Percentiles rank a stretch among this genome's conserved stretches.
These are phyloP conservation scores for Microctenopoma steveboyesi DNA, from an alignment of 2,797 vertebrate species.

Conservation along the genomic window DNA sequence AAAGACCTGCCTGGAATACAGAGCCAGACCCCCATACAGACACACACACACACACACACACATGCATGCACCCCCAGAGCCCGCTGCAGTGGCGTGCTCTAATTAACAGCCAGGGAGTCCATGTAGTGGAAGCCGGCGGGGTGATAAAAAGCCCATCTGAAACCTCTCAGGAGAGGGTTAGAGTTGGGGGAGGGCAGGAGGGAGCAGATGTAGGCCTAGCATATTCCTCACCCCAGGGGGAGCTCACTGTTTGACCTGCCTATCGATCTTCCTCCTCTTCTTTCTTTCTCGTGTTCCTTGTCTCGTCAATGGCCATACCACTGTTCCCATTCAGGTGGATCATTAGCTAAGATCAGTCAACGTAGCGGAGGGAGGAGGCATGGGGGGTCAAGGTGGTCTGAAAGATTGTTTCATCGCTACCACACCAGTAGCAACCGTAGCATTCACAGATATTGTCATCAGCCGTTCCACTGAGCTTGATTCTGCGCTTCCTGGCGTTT, in stretches of 20 bases:
- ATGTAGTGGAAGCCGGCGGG: slow-evolving; percentile 64
- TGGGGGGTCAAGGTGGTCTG: slow-evolving; percentile 9
- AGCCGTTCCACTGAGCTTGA: slow-evolving; percentile 22
- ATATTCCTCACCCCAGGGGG: slow-evolving; percentile 65
- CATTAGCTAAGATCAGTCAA: slow-evolving; percentile 72
- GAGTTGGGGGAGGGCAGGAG: slow-evolving; percentile 48
- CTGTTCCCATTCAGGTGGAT: slow-evolving; percentile 60
- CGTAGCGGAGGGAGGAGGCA: background rate
- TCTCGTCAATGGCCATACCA: slow-evolving; percentile 48
- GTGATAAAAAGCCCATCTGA: slow-evolving; percentile 81
- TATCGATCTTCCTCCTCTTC: slow-evolving; percentile 58
- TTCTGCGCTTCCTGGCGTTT: slow-evolving; percentile 19
- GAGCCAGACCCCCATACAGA: slow-evolving; percentile 32
- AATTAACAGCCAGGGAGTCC: slow-evolving; percentile 77
- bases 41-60: slow-evolving; percentile 12
- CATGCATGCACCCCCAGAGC: slow-evolving; percentile 5
- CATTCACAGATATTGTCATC: slow-evolving; percentile 2
- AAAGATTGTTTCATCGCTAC: slow-evolving; percentile 17
- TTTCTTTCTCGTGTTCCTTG: slow-evolving; percentile 50
- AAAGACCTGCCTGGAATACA: slow-evolving; percentile 55
- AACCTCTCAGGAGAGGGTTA: slow-evolving; percentile 66
- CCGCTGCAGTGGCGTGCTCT: slow-evolving; percentile 58
- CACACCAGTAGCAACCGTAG: background rate
- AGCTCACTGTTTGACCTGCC: slow-evolving; percentile 67
- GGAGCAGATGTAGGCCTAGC: slow-evolving; percentile 73